Percentiles rank a stretch among this genome's conserved stretches.
Conservation (phyloP, 2,113 vertebrate genomes). For the Catharus minimus region DNA sequence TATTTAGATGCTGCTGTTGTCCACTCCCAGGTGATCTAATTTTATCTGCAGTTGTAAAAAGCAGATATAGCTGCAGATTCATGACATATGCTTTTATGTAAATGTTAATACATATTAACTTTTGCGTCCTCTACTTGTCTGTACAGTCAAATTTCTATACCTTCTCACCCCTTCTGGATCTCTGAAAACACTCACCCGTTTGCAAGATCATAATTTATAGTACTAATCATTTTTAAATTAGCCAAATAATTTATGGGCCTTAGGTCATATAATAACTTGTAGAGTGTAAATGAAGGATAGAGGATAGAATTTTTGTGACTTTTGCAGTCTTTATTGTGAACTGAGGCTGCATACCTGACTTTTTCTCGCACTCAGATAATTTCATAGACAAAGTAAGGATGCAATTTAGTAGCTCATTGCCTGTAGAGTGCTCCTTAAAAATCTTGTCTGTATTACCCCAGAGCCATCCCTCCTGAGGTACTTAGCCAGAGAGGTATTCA, state of each 20-base stretch:
- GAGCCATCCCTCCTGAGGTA: neutral
- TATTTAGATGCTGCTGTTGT: neutral
- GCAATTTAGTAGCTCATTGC: fast-evolving
- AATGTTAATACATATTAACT: neutral
- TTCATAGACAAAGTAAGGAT: neutral
- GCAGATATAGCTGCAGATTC: neutral
- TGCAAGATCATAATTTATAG: neutral
- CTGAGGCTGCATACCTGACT: neutral
- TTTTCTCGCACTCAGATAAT: neutral
- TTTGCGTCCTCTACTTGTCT: neutral
- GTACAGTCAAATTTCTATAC: neutral
- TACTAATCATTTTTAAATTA: neutral
- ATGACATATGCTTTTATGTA: neutral
- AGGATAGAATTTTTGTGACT: neutral
- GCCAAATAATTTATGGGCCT: neutral
- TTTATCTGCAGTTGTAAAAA: neutral
- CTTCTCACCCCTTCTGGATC: neutral
- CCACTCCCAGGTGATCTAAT: neutral
- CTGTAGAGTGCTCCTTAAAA: neutral
- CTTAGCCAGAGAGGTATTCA: neutral
- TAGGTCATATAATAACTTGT: neutral
- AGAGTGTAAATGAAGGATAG: neutral
- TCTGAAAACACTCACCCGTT: neutral
- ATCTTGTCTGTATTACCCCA: neutral
- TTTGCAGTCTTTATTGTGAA: neutral